These are phyloP conservation scores for Ferdinandea cuprea DNA, from an alignment of 2,888 invertebrate species.

Conservation along the genomic window DNA sequence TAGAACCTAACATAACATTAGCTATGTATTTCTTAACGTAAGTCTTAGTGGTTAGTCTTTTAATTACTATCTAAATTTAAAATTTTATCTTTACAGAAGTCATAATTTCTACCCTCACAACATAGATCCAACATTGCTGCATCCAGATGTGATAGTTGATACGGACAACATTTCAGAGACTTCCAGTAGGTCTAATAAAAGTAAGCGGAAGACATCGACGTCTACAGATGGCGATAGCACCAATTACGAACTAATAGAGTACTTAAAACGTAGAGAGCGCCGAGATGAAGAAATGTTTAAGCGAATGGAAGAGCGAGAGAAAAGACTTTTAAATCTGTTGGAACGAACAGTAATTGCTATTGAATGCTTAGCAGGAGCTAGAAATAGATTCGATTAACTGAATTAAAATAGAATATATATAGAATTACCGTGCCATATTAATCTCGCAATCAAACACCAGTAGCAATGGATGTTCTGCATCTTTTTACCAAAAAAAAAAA, in stretches of 20 bases:
- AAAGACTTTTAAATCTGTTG: slow-evolving; percentile 80
- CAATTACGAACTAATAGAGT: slow-evolving; percentile 82
- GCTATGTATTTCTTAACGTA: no score
- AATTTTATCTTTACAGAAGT: slow-evolving; percentile 16
- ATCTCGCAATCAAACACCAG: slow-evolving; percentile 43
- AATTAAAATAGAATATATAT: slow-evolving; percentile 47
- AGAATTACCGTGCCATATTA: slow-evolving; percentile 53
- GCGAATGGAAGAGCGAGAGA: slow-evolving; percentile 82
- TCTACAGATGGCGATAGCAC: slow-evolving; percentile 82
- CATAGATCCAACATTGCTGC: slow-evolving; percentile 81
- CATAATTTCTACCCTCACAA: slow-evolving; percentile 81
- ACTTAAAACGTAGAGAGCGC: slow-evolving; percentile 82
- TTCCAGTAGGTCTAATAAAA: slow-evolving; percentile 78
- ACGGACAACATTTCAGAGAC: slow-evolving; percentile 82
- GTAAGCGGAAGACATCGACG: slow-evolving; percentile 81
- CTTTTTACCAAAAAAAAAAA: slow-evolving; percentile 50
- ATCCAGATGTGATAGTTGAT: slow-evolving; percentile 83
- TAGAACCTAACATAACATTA: no score
- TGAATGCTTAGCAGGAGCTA: slow-evolving; percentile 79
- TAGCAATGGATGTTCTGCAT: slow-evolving; percentile 4
- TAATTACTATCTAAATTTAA: no score
- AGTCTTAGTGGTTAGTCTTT: no score
- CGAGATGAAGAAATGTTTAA: slow-evolving; percentile 82
- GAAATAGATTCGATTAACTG: slow-evolving; percentile 74
- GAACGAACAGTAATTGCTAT: slow-evolving; percentile 82